phyloP scores from a whole-genome alignment of 2,113 vertebrate species.

The Paralichthys olivaceus region DNA sequence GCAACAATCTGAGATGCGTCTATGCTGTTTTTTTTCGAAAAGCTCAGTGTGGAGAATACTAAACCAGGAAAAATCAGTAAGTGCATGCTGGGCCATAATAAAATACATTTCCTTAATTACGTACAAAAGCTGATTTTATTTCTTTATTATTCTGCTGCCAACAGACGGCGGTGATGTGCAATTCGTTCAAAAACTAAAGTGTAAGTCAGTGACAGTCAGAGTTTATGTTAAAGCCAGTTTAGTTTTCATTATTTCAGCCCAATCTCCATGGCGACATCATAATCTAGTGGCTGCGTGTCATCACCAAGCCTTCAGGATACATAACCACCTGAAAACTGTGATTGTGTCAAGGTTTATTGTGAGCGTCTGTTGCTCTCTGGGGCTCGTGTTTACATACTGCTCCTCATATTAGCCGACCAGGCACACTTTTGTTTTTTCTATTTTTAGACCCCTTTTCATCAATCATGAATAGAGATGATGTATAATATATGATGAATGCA shows the following conservation, averaged over 20 bases:
- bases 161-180: background rate
- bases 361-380: constrained; percentile 12
- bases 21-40: constrained; percentile 7
- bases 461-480: constrained; percentile 77
- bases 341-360: constrained; percentile 2
- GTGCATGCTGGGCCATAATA: no score
- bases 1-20: constrained; percentile 34
- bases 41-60: constrained; percentile 10
- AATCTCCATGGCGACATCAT: background rate
- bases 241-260: constrained; percentile 8
- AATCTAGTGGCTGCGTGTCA: constrained; percentile 7
- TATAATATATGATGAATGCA: constrained; percentile 80
- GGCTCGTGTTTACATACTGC: constrained; percentile 61
- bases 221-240: no score
- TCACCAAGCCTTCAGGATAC: background rate
- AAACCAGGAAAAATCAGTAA: constrained; percentile 31
- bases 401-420: constrained; percentile 20
- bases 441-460: constrained; percentile 77
- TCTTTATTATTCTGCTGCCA: constrained; percentile 8
- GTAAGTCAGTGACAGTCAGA: background rate
- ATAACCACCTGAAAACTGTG: constrained; percentile 9
- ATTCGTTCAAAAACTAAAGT: background rate
- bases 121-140: background rate
- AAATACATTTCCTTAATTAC: background rate
- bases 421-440: constrained; percentile 71